Base-by-base conservation (phyloP, 2,113 vertebrate genomes). In the Prionailurus viverrinus region DNA sequence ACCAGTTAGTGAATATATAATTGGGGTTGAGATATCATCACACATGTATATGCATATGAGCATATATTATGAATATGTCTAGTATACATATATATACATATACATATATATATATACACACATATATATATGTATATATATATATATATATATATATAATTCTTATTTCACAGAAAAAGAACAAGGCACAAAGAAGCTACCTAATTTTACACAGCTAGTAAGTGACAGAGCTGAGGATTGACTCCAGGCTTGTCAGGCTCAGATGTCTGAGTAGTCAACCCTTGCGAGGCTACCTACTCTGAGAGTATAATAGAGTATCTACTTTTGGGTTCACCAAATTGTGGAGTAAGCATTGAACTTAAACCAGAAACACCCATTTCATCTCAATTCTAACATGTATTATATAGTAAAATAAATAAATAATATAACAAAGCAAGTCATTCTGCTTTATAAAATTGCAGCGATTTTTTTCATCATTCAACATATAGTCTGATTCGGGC, bases 351-450 rank as follows among this genome's bases (percentile, higher is more conserved):
- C 25, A 76, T 53, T 94, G 89, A 97, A 91, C 82, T 97, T 97
- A 95, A 86, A 93, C 48, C 82, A 69, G 48, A 82, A 93, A 89
- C 29, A 86, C 48, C 82, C 85, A 97, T 97, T 97, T 94, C 73
- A 79, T 97, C 61, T 97, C 89, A 86, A 82, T 86, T 65, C 78
- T 69, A 91, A 83, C 55, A 82, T 90, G 51, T 36, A 76, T 69
- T 90, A 15, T 94, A 53, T 65, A 84, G 73, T 93, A 91, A 98
- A 98, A 97, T 97, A 97, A 97, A 98, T 97, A 98, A 97, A 97
- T 97, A 98, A 92, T 96, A 82, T 78, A 81, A 93, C 61, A 95
- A 80, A 95, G 89, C 66, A 88, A 97, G 83, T 45, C 89, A 93
- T 74, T 97, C 95, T 86, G 91, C 65, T 91, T 93, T 96, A 91